Evolutionary conservation across 2,113 vertebrate genomes (phyloP).

Genomic region (Catharus fuscescens): DNA sequence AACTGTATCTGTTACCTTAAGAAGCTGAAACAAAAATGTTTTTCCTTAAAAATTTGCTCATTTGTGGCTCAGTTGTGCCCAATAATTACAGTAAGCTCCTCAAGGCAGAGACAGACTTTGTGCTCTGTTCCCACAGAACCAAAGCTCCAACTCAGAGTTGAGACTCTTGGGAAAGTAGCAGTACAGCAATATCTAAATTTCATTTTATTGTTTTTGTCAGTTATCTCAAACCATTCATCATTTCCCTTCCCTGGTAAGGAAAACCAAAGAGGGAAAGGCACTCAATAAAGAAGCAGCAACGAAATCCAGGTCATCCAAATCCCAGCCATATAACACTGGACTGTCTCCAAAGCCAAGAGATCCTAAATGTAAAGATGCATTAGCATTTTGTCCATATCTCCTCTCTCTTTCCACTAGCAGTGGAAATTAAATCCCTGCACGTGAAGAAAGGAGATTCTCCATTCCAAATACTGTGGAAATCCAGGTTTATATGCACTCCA

Average conservation of each 20-base stretch:
- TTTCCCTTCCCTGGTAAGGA: background rate
- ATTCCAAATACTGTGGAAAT: background rate
- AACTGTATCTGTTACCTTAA: background rate
- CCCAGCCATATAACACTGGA: background rate
- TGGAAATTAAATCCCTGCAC: background rate
- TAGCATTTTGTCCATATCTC: background rate
- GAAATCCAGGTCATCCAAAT: background rate
- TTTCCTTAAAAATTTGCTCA: background rate
- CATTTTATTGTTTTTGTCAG: background rate
- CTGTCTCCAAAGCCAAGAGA: background rate
- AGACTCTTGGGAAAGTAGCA: background rate
- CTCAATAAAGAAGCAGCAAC: background rate
- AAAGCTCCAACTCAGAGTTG: background rate
- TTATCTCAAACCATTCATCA: background rate
- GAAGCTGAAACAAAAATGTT: background rate
- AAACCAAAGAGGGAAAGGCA: background rate
- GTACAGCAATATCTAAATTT: background rate
- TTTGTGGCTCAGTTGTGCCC: background rate
- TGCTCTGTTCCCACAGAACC: background rate
- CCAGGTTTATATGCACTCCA: background rate
- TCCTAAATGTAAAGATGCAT: background rate
- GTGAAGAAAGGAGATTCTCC: background rate
- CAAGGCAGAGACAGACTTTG: background rate
- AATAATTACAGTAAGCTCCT: background rate
- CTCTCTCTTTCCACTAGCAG: background rate